Base-by-base conservation (phyloP, 2,888 invertebrate species). In the Trimorus sp. region DNA sequence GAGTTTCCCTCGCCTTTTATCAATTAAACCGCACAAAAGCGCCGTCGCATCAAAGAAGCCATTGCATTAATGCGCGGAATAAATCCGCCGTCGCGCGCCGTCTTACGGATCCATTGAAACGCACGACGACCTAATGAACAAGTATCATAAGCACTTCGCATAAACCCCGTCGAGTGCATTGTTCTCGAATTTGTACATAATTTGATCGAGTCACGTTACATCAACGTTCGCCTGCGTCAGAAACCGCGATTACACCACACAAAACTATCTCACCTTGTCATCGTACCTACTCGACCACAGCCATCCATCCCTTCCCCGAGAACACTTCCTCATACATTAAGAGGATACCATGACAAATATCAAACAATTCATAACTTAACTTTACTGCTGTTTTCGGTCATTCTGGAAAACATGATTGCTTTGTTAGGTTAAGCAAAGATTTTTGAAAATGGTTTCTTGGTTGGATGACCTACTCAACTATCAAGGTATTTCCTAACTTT, bases 211-310 rank as follows among this genome's bases (percentile, higher is more conserved):
- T 62, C 60, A 42, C 45, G 42, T 42, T 59, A 42, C 12, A 59
- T 59, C 59, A 59, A 59, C 42, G 16, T 59, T 59, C 42, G 15
- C 42, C 42, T 59, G 12, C 59, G 36, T 59, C 42, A 42, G 60
- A 62, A 36, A 62, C 8, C 48, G 15, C 26, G 15, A 42, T n/a
- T 42, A 59, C 16, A 59, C 40, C 15, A 42, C 11, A 59, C 42
- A 42, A 59, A 42, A 58, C 58, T 58, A 58, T 58, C 58, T 38
- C 38, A 38, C 9, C 37, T 58, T 14, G 14, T 38, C 58, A 58
- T 58, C 58, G 14, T 58, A 58, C 36, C 36, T 12, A 36, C 26
- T 26, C 26, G 26, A 26, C 26, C 26, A 26, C 26, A 26, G 26
- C 26, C 26, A 26, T 26, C 26, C 26, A 26, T 26, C 26, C 26